Evolutionary conservation across 1,140 invertebrate genomes (phyloP), one percentile per base, ranked within the genome.

Genomic region (Belonocnema kinseyi): DNA sequence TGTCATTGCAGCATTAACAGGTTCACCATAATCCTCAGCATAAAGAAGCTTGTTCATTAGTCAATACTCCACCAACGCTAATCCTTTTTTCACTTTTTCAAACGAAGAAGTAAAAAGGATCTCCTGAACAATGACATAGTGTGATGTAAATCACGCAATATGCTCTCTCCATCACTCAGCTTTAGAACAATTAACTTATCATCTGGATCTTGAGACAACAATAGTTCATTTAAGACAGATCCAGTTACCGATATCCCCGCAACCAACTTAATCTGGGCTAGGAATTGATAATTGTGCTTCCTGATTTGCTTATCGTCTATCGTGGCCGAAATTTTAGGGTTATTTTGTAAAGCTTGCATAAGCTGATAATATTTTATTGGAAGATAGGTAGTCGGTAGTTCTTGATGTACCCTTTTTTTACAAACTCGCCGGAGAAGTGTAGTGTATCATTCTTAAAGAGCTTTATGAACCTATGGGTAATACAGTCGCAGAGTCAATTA

Each of bases 351-450:
- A 17, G 74, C 74, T 58, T 50, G 40, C 46, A 75, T 51, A 14
- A 16, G 5, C 17, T n/a, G 33, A 14, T 58, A 75, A 70, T 75
- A 72, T 52, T 14, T 71, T 12, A 71, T 52, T 26, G 70, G 13
- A 72, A 52, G 70, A 72, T 72, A 76, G 26, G 71, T 76, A 56
- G 71, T 76, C 6, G 72, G 8, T 4, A 76, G 19, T 17, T 72
- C 75, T 5, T 33, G 21, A 14, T 71, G 53, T 70, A 56, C 61
- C 10, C 72, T 70, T 33, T 10, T 19, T 33, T 52, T 70, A 19
- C 71, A 46, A 21, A 21, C 70, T 56, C 56, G n/a, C 19, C 72
- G 54, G 0, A 76, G 5, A 56, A 76, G 53, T 12, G 56, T 71
- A 21, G 54, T 53, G 50, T 70, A 76, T 16, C 51, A 14, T 14